Conservation (phyloP, 1,140 invertebrate species). For the Nasonia giraulti region DNA sequence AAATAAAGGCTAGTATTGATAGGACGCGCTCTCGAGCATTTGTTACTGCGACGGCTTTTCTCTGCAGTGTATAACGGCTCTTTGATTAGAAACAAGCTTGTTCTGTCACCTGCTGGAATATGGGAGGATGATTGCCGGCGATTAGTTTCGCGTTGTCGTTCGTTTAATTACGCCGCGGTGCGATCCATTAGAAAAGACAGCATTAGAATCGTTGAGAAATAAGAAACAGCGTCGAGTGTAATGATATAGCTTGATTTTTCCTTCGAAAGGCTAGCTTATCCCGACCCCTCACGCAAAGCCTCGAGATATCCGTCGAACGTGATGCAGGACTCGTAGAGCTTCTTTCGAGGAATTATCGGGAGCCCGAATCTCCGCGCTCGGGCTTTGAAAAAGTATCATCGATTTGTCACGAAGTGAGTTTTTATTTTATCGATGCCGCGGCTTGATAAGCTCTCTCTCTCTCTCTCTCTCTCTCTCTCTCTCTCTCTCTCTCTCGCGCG, state of each 20-base stretch:
- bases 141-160: not conserved
- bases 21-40: not conserved
- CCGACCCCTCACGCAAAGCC: not conserved
- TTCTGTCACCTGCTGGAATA: not conserved
- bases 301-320: conserved; percentile 33
- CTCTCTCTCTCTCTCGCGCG: too few relatives aligned
- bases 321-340: conserved; percentile 10
- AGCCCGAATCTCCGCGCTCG: conserved; percentile 20
- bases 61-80: not conserved
- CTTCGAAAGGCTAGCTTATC: too few relatives aligned
- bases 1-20: not conserved
- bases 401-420: conserved; percentile 45
- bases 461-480: too few relatives aligned
- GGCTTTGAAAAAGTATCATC: conserved; percentile 35
- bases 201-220: not conserved
- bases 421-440: conserved; percentile 40
- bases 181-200: too few relatives aligned
- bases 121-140: not conserved
- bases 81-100: not conserved
- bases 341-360: not conserved
- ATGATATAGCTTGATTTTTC: too few relatives aligned
- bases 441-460: too few relatives aligned
- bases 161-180: not conserved
- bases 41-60: not conserved
- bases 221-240: too few relatives aligned